Conservation (phyloP, 2,888 invertebrate genomes). For the Leptinotarsa tumamoca region DNA sequence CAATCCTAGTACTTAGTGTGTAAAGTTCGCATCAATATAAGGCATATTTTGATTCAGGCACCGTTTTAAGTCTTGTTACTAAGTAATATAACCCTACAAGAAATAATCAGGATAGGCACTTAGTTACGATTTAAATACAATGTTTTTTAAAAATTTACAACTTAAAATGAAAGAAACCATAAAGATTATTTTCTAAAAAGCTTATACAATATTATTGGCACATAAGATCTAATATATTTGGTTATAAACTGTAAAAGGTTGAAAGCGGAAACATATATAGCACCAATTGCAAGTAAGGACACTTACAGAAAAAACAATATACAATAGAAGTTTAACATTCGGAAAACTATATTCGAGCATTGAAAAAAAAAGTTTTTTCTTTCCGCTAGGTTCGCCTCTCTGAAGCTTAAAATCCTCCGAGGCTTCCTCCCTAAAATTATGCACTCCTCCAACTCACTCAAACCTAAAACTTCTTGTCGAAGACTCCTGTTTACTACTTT, state of each 20-base stretch:
- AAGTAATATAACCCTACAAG: slow-evolving; percentile 31
- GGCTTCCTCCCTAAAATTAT: slow-evolving; percentile 14
- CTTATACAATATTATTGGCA: slow-evolving; percentile 55
- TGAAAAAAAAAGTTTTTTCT: not conserved
- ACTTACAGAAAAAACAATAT: slow-evolving; percentile 48
- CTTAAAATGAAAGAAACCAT: slow-evolving; percentile 32
- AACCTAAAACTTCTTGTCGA: slow-evolving; percentile 65
- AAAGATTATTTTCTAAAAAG: slow-evolving; percentile 41
- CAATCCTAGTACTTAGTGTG: slow-evolving; percentile 37
- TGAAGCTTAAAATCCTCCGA: not conserved
- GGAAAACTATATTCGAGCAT: slow-evolving; percentile 6
- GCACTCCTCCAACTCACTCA: slow-evolving; percentile 52
- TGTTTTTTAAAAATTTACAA: slow-evolving; percentile 33
- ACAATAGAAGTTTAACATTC: slow-evolving; percentile 23
- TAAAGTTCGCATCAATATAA: slow-evolving; percentile 41
- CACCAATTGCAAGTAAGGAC: slow-evolving; percentile 58
- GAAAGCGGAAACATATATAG: slow-evolving; percentile 51
- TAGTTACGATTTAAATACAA: slow-evolving; percentile 31
- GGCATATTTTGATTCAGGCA: slow-evolving; percentile 46
- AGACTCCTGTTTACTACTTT: slow-evolving; percentile 64
- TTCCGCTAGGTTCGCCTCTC: not conserved
- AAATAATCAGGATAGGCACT: slow-evolving; percentile 37
- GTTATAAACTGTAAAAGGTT: slow-evolving; percentile 52
- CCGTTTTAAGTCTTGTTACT: slow-evolving; percentile 45
- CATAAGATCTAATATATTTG: slow-evolving; percentile 53